A percentile compares a stretch with the other conserved stretches of the same genome.
Conservation (phyloP, 2,797 vertebrate genomes). For the Dromococcyx pavoninus region DNA sequence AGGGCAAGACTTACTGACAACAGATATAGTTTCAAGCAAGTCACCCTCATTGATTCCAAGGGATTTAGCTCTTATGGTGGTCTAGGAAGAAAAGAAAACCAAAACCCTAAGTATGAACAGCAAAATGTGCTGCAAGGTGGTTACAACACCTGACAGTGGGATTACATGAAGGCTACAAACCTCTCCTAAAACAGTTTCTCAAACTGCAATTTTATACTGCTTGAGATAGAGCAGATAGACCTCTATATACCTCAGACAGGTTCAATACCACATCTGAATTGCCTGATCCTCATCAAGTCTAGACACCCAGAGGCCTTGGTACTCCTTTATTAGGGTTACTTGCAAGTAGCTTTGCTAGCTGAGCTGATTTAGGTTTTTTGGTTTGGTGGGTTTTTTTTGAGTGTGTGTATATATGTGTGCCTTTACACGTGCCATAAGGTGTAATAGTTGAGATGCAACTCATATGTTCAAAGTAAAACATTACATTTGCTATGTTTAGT, state of each 20-base stretch:
- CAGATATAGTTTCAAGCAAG: not conserved
- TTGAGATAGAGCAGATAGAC: not conserved
- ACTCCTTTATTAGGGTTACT: not conserved
- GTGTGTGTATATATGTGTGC: not conserved
- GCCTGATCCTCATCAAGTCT: not conserved
- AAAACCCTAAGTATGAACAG: not conserved
- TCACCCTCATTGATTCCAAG: not conserved
- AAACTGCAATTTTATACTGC: not conserved
- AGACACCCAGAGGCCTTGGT: fast-evolving
- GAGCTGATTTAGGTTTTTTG: no score
- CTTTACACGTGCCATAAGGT: fast-evolving
- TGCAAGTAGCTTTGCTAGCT: no score
- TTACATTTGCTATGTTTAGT: not conserved
- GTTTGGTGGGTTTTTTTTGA: no score
- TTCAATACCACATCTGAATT: fast-evolving
- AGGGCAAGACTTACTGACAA: not conserved
- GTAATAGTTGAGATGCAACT: not conserved
- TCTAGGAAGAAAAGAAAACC: not conserved
- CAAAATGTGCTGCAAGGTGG: fast-evolving
- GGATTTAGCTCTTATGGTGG: not conserved
- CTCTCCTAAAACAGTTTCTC: not conserved
- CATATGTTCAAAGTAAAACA: not conserved
- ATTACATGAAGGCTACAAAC: not conserved
- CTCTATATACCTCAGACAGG: not conserved
- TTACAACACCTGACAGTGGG: not conserved